Percentiles rank a stretch among this genome's conserved stretches.
phyloP scores from a whole-genome alignment of 2,797 vertebrate genomes.

The Gymnocypris eckloni region DNA sequence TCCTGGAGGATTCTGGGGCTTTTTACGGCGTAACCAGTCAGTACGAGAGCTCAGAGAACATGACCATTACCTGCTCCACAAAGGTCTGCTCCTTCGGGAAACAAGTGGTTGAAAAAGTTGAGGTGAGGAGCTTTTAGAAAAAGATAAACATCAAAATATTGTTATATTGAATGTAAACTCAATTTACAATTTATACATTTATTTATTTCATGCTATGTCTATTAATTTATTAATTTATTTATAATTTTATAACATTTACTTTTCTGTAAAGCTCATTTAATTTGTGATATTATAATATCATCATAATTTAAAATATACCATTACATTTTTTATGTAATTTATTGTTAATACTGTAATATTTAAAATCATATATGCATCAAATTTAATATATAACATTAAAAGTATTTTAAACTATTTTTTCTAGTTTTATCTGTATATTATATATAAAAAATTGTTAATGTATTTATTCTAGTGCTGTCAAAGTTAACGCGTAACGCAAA shows the following conservation, averaged over 20 bases:
- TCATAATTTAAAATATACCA: neutral
- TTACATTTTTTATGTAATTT: too few species aligned
- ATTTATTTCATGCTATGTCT: too few species aligned
- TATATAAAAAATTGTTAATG: too few species aligned
- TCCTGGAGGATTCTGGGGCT: slow-evolving; percentile 91
- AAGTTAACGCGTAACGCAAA: too few species aligned
- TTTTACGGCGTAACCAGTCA: slow-evolving; percentile 98
- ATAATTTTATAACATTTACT: too few species aligned
- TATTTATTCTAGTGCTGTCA: too few species aligned
- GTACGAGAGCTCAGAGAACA: slow-evolving; percentile 98
- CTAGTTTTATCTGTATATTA: neutral
- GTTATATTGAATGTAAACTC: neutral
- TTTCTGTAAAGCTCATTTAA: neutral
- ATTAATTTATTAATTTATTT: too few species aligned
- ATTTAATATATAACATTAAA: too few species aligned
- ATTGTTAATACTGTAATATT: neutral
- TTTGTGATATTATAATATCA: neutral
- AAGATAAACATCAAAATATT: neutral
- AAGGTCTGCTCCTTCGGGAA: slow-evolving; percentile 99
- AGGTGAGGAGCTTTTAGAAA: slow-evolving; percentile 80
- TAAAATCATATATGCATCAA: too few species aligned
- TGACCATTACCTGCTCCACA: slow-evolving; percentile 99
- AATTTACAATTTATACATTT: too few species aligned
- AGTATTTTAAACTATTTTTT: too few species aligned
- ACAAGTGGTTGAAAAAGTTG: slow-evolving; percentile 99